phyloP scores from a whole-genome alignment of 1,140 invertebrate genomes.

The Drosophila funebris region DNA sequence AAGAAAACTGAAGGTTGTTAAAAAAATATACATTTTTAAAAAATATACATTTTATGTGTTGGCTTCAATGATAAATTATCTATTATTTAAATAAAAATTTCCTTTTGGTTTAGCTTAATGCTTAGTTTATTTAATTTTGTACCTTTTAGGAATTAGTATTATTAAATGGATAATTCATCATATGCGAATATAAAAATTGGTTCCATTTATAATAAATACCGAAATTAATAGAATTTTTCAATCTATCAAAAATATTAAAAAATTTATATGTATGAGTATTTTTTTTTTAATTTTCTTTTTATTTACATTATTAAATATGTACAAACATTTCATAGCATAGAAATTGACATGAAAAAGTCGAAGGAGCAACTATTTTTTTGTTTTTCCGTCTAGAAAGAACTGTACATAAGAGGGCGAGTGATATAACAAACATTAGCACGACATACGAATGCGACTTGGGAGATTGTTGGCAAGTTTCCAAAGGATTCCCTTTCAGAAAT shows the following conservation, averaged over 20 bases:
- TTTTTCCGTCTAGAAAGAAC: slow-evolving; percentile 61
- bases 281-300: slow-evolving; percentile 69
- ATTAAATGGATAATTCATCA: not conserved
- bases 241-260: not conserved
- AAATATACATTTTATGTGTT: too few species aligned
- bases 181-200: too few species aligned
- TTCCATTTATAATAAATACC: too few species aligned
- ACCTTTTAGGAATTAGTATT: not conserved
- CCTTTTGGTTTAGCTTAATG: too few species aligned
- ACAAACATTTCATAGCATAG: slow-evolving; percentile 82
- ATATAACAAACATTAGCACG: slow-evolving; percentile 32
- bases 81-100: too few species aligned
- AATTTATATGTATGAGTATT: not conserved
- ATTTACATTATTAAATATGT: slow-evolving; percentile 82
- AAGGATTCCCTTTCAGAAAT: slow-evolving; percentile 15
- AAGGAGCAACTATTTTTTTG: slow-evolving; percentile 71
- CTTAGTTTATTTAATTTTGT: too few species aligned
- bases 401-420: slow-evolving; percentile 60
- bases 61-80: too few species aligned
- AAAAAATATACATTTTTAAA: too few species aligned
- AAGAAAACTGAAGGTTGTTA: too few species aligned
- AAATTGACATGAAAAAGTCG: slow-evolving; percentile 72
- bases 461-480: slow-evolving; percentile 57
- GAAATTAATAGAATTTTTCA: too few species aligned
- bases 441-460: slow-evolving; percentile 29